Percentiles rank a stretch among this genome's conserved stretches.
phyloP scores from a whole-genome alignment of 2,797 vertebrate species.

The Mus caroli region DNA sequence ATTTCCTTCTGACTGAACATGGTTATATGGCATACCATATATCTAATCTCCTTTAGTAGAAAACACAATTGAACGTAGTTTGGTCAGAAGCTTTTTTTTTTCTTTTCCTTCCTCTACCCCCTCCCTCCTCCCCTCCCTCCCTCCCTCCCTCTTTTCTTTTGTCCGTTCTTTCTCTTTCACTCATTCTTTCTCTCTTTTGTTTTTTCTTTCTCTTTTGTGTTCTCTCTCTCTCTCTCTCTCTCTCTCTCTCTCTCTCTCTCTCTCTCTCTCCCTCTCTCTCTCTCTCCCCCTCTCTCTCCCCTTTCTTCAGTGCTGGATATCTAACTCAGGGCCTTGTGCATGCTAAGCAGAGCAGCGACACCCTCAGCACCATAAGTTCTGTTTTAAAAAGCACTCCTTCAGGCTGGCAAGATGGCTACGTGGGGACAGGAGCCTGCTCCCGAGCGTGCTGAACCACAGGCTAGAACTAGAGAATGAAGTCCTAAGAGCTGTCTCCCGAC shows the following conservation, averaged over 20 bases:
- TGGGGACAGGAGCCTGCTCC: not conserved
- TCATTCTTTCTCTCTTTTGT: too few species aligned
- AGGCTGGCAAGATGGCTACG: not conserved
- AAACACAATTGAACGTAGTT: not conserved
- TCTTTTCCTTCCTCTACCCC: not conserved
- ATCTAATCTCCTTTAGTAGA: not conserved
- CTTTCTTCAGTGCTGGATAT: not conserved
- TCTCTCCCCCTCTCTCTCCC: not conserved
- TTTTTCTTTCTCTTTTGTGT: too few species aligned
- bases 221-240: too few species aligned
- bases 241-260: too few species aligned
- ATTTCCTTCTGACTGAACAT: constrained; percentile 15
- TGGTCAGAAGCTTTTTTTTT: not conserved
- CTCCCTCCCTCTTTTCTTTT: not conserved
- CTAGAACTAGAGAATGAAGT: not conserved
- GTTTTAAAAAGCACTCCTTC: too few species aligned
- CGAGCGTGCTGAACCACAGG: too few species aligned
- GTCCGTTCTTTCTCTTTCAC: too few species aligned
- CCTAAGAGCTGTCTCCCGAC: too few species aligned
- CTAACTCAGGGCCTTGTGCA: not conserved
- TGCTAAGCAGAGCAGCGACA: not conserved
- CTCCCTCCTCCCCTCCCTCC: not conserved
- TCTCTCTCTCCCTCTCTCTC: too few species aligned
- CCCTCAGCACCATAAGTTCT: not conserved
- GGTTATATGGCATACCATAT: not conserved